A percentile compares a stretch with the other conserved stretches of the same genome.
These are phyloP conservation scores for Plagodis dolabraria DNA, from an alignment of 2,888 invertebrate genomes.

Conservation along the genomic window DNA sequence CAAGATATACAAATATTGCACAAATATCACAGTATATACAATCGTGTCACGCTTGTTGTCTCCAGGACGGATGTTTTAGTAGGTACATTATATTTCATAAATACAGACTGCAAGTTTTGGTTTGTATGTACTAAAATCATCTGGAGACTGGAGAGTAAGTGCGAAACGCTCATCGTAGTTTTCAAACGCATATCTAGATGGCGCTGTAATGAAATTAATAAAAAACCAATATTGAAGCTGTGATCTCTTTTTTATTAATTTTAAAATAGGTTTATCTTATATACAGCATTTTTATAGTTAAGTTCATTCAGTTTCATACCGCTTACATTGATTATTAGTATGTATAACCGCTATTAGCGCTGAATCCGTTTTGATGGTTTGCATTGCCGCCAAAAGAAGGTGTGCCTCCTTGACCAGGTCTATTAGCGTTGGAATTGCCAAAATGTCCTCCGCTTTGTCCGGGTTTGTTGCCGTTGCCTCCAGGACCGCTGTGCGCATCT, in stretches of 20 bases:
- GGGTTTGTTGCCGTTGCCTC: slow-evolving; percentile 8
- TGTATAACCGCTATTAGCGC: slow-evolving; percentile 57
- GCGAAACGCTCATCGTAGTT: not conserved
- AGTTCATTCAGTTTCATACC: not conserved
- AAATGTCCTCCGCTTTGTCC: not conserved
- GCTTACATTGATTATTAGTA: slow-evolving; percentile 34
- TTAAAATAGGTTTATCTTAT: slow-evolving; percentile 3
- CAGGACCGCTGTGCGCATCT: slow-evolving; percentile 40
- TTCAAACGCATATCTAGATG: slow-evolving; percentile 1
- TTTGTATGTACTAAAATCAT: no score
- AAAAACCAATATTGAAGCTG: slow-evolving; percentile 1
- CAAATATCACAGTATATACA: no score
- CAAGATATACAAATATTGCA: no score
- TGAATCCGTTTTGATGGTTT: slow-evolving; percentile 56
- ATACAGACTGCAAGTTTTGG: no score
- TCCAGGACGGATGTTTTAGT: no score
- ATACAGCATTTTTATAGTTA: slow-evolving; percentile 1
- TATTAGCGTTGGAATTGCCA: not conserved
- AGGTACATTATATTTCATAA: no score
- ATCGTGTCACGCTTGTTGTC: no score
- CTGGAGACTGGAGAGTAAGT: no score
- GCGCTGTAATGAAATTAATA: not conserved
- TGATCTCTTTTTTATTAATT: slow-evolving; percentile 22
- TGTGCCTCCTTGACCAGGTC: slow-evolving; percentile 14
- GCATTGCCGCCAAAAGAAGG: slow-evolving; percentile 30